phyloP scores from a whole-genome alignment of 1,140 invertebrate species.

The Sogatella furcifera region DNA sequence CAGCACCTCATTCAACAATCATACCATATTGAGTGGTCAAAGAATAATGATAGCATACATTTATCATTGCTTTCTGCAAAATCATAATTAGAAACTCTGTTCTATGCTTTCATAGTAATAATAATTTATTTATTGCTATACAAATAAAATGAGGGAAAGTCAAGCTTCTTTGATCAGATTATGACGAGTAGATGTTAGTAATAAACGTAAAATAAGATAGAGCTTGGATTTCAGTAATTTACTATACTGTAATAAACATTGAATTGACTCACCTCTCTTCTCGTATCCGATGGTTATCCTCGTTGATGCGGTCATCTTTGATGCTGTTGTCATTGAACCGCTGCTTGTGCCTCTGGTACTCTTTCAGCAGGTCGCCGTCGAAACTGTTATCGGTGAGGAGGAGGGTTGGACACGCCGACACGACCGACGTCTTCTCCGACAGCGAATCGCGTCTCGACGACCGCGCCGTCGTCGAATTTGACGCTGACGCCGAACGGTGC shows the following conservation, averaged over 20 bases:
- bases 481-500: conserved; percentile 36
- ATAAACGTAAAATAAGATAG: too few species aligned
- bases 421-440: conserved; percentile 35
- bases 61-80: too few species aligned
- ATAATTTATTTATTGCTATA: too few species aligned
- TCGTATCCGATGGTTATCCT: conserved; percentile 28
- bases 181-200: too few species aligned
- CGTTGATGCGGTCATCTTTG: conserved; percentile 4
- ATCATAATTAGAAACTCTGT: too few species aligned
- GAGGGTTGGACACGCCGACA: conserved; percentile 16
- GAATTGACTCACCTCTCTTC: conserved; percentile 34
- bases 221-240: too few species aligned
- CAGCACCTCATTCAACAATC: too few species aligned
- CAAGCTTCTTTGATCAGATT: too few species aligned
- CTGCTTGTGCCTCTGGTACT: conserved; percentile 61
- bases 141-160: too few species aligned
- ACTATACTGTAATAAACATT: not conserved
- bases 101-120: too few species aligned
- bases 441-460: conserved; percentile 46
- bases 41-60: too few species aligned
- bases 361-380: conserved; percentile 51
- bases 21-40: too few species aligned
- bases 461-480: conserved; percentile 28
- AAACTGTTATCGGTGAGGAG: conserved; percentile 19
- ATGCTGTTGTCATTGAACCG: not conserved